Base-by-base conservation (phyloP, 1,140 invertebrate species). In the Pseudomyrmex pallidus region DNA sequence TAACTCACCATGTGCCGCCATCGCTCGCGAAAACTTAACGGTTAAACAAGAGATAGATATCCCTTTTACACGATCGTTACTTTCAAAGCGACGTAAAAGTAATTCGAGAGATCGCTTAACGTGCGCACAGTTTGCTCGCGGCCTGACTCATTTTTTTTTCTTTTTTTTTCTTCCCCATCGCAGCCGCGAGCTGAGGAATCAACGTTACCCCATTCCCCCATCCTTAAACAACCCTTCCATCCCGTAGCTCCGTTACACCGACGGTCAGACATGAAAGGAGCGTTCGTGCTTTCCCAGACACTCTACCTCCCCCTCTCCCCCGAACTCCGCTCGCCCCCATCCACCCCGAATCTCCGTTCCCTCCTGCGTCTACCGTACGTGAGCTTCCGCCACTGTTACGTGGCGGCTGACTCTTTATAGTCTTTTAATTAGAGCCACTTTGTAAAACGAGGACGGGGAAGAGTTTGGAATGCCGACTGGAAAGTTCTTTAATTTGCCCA, bases 401-500 rank as follows among this genome's bases (percentile, higher is more conserved):
- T 83, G 83, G 82, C 80, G 83, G 85, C 85, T 89, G 84, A 87
- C 87, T 90, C 91, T 91, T 92, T 91, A 92, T 91, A 87, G 90
- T 89, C 85, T 90, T 91, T 90, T 91, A 91, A 92, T 92, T 91
- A 92, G 88, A 91, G 73, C 87, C 88, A 91, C 91, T 91, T 91
- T 91, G 87, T 87, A 74, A 74, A 90, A 87, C 74, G 89, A 89
- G 89, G 67, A 88, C 78, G 83, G 82, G 35, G 64, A 87, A 86
- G 87, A 83, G 90, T 87, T 87, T 85, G 89, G 77, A 91, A 91
- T 89, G 86, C 85, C 82, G 86, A 83, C 84, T 88, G 68, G 50
- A 88, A 92, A 92, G 89, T 91, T 91, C 86, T 92, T 91, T 91
- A 92, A 92, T 91, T 92, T 91, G 86, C 67, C 62, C 91, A 90